Evolutionary conservation across 2,888 invertebrate species (phyloP).

Genomic region (Erebia epiphron): DNA sequence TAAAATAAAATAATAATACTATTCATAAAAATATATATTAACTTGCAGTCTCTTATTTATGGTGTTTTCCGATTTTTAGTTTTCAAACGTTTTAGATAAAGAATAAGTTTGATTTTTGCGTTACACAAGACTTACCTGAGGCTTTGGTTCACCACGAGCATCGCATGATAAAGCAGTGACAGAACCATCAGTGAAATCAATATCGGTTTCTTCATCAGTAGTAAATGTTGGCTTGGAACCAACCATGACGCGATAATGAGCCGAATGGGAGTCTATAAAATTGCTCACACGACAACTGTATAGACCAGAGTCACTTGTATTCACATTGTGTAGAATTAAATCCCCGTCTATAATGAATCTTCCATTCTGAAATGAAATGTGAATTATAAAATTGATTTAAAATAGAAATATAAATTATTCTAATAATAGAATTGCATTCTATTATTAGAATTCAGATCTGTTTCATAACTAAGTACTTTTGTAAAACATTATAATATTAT

Average conservation of each 20-base stretch:
- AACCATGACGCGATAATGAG: constrained; percentile 47
- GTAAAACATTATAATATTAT: too few species aligned
- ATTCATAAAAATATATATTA: too few species aligned
- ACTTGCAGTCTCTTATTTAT: too few species aligned
- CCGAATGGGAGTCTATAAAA: constrained; percentile 43
- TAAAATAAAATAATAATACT: too few species aligned
- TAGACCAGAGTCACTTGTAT: constrained; percentile 48
- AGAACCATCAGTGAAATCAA: constrained; percentile 45
- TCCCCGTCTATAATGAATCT: constrained; percentile 41
- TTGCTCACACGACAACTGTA: constrained; percentile 60
- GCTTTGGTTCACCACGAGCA: constrained; percentile 49
- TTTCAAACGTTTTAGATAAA: background rate
- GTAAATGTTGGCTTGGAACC: constrained; percentile 54
- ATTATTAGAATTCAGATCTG: too few species aligned
- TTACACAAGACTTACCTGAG: constrained; percentile 47
- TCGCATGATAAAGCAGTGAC: constrained; percentile 48
- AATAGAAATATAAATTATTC: background rate
- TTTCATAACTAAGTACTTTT: too few species aligned
- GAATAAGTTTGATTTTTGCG: background rate
- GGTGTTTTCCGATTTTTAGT: background rate
- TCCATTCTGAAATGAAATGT: constrained; percentile 48
- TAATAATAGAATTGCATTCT: too few species aligned
- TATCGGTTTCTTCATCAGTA: constrained; percentile 39
- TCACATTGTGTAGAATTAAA: constrained; percentile 45
- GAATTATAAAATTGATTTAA: background rate